A percentile compares a stretch with the other conserved stretches of the same genome.
Conservation (phyloP, 2,797 vertebrate species). For the Steatocranus sp. region DNA sequence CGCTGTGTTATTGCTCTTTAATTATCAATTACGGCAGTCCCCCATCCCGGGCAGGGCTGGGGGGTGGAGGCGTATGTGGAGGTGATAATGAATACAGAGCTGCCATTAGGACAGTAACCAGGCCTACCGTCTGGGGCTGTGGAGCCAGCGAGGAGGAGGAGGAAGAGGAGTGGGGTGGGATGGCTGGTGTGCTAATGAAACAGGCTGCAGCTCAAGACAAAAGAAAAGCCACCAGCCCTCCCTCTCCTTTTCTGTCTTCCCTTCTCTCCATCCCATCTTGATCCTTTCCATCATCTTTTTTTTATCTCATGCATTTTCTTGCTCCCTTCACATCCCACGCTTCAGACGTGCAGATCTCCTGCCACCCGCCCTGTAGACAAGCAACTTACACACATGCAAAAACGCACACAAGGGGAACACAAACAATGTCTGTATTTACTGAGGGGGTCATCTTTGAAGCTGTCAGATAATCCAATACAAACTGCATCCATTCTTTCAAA, state of each 20-base stretch:
- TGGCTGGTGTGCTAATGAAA: slow-evolving; percentile 74
- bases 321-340: slow-evolving; percentile 34
- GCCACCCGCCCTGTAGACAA: neutral
- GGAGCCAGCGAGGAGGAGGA: slow-evolving; percentile 30
- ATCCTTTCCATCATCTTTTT: slow-evolving; percentile 16
- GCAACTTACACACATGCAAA: neutral
- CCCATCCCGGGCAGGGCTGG: slow-evolving; percentile 48
- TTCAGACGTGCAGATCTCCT: neutral
- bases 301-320: slow-evolving; percentile 6
- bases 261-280: slow-evolving; percentile 5
- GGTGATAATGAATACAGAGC: slow-evolving; percentile 81
- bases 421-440: slow-evolving; percentile 33
- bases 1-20: slow-evolving; percentile 83
- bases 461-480: slow-evolving; percentile 34
- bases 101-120: slow-evolving; percentile 72
- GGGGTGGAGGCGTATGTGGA: slow-evolving; percentile 59
- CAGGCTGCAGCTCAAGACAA: slow-evolving; percentile 70
- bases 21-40: slow-evolving; percentile 80
- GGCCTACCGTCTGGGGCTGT: slow-evolving; percentile 61
- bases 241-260: neutral
- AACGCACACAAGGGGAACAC: slow-evolving; percentile 18
- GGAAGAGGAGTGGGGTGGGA: slow-evolving; percentile 23
- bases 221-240: slow-evolving; percentile 55
- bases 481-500: neutral
- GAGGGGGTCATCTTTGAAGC: slow-evolving; percentile 49